Evolutionary conservation across 2,888 invertebrate genomes (phyloP), one percentile per base, ranked within the genome.

Genomic region (Epiblema foenella): DNA sequence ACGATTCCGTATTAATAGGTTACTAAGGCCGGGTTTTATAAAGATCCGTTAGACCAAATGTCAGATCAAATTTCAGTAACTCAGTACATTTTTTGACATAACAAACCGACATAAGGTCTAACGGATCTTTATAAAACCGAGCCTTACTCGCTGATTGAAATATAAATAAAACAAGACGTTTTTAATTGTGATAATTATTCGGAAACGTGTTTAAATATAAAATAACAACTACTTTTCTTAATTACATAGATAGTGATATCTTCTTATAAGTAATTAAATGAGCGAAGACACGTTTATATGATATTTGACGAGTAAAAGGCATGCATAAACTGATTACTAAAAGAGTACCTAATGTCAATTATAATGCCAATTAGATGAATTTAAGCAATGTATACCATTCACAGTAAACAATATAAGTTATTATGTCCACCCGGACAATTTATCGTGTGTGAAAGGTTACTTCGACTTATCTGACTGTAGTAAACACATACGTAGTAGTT

Each of bases 401-500:
- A 46, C 46, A 46, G 12, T 24, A 20, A 20, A 60, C 46, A 60
- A 9, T n/a, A 42, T 24, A 49, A 9, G 33, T 64, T 51, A 69
- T 37, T 18, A 20, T 37, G 39, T 51, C 42, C 29, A 54, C 52
- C 24, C 57, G 42, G 65, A 66, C 17, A 49, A 46, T 56, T 70
- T 71, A 71, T 71, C 66, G n/a, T 17, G 51, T 62, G 71, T 71
- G 51, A 71, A 71, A 71, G 71, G 71, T 71, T 67, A 71, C 56
- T 37, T 51, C 17, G 20, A 39, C 62, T 71, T 71, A 71, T 71
- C 67, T 37, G 5, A 57, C 29, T 39, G 9, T 39, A 54, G 24
- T 46, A 15, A n/a, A 52, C 37, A 39, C 37, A 24, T 24, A n/a
- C n/a, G n/a, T n/a, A n/a, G n/a, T 24, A 4, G 51, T 56, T 20